Base-by-base conservation (phyloP, 2,113 vertebrate species). In the Leuciscus idus region DNA sequence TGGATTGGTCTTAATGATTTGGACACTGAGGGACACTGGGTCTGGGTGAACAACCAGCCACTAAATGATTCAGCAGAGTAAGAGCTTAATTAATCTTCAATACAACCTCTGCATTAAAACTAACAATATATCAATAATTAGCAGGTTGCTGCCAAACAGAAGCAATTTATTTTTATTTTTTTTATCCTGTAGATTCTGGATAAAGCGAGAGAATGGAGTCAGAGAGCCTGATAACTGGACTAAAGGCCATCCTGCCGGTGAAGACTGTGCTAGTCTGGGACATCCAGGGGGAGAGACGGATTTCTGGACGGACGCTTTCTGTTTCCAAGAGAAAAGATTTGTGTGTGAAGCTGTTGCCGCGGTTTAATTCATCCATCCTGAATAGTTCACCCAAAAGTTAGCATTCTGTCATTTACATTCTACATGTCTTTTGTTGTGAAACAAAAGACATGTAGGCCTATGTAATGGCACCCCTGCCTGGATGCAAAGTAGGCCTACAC, bases 1-100 rank as follows among this genome's bases (percentile, higher is more conserved):
- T 90, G 89, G 87, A 90, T 90, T 39, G 89, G 89, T 15, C n/a
- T 90, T 23, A 87, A 77, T 87, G 89, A 90, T 68, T 23, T 85
- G 83, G 83, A 88, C 6, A 85, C 72, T 7, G 89, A 90, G n/a
- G 87, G 83, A 19, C 39, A 66, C 12, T 90, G 87, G 87, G 48
- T 74, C 52, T 90, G 89, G 89, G 87, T 90, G 46, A 86, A 90
- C 19, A 64, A 80, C 33, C 73, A 78, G 78, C 39, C 79, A 21
- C 68, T 80, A 7, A 62, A 43, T 15, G 4, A 80, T 26, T 62
- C 57, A 39, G n/a, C 26, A 23, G 26, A 62, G 68, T 76, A 76
- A 21, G 70, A 59, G 6, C n/a, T 28, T 9, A 23, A 8, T 17
- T 66, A 50, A 50, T 13, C 48, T 12, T 55, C 17, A 59, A 59